These are phyloP conservation scores for Ctenoplectra terminalis DNA, from an alignment of 1,140 invertebrate species.

Conservation along the genomic window DNA sequence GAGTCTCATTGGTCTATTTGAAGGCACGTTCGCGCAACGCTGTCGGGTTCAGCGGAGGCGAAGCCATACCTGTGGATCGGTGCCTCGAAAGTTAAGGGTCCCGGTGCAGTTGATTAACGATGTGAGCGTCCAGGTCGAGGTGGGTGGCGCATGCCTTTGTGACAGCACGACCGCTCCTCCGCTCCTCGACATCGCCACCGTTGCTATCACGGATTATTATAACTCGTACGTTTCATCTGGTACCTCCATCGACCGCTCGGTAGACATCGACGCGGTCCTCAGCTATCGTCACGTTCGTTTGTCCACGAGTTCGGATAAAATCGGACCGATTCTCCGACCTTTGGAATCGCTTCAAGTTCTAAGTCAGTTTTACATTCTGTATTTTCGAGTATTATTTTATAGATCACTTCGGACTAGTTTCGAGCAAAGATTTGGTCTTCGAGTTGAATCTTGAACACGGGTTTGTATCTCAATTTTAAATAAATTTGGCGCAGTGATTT, in stretches of 20 bases:
- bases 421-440: no score
- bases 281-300: constrained; percentile 66
- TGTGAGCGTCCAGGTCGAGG: constrained; percentile 80
- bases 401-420: no score
- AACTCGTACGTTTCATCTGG: constrained; percentile 70
- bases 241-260: constrained; percentile 54
- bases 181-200: constrained; percentile 74
- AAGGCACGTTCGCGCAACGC: constrained; percentile 54
- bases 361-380: no score
- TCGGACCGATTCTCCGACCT: neutral
- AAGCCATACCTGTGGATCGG: constrained; percentile 76
- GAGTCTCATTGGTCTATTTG: constrained; percentile 57
- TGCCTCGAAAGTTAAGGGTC: constrained; percentile 79
- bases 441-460: no score
- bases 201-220: constrained; percentile 72
- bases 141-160: constrained; percentile 84
- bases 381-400: no score
- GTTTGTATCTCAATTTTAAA: no score
- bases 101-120: constrained; percentile 83
- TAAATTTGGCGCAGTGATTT: constrained; percentile 11
- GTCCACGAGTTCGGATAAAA: constrained; percentile 35
- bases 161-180: constrained; percentile 81
- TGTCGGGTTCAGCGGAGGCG: constrained; percentile 58
- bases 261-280: constrained; percentile 53
- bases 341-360: no score